These are phyloP conservation scores for Anolis carolinensis DNA, from an alignment of 2,113 vertebrate genomes.

Conservation along the genomic window DNA sequence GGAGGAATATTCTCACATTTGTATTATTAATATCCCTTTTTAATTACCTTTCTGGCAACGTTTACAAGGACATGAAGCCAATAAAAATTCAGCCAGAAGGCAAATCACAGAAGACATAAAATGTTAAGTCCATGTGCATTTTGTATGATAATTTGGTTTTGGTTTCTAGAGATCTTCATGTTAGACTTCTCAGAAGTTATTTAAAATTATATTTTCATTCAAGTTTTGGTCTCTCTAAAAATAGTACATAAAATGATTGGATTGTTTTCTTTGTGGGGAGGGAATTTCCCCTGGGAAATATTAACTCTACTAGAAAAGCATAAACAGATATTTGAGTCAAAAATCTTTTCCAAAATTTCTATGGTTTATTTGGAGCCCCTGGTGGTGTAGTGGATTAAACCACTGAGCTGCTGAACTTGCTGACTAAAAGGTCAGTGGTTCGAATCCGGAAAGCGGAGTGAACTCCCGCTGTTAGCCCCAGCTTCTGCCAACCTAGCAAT, in stretches of 20 bases:
- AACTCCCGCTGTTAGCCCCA: too few relatives aligned
- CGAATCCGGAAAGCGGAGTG: too few relatives aligned
- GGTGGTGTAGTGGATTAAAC: too few relatives aligned
- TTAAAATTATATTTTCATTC: background rate
- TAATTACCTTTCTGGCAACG: constrained; percentile 13
- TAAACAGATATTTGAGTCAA: background rate
- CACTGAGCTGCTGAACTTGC: too few relatives aligned
- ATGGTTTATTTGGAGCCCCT: too few relatives aligned
- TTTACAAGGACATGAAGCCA: background rate
- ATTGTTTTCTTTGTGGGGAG: background rate
- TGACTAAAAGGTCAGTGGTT: too few relatives aligned
- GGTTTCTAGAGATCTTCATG: background rate
- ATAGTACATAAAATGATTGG: background rate
- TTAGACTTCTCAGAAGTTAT: background rate
- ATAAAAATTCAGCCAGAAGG: constrained; percentile 11
- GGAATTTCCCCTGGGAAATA: background rate
- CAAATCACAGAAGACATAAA: background rate
- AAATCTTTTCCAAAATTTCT: background rate
- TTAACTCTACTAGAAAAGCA: background rate
- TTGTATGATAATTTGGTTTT: too few relatives aligned
- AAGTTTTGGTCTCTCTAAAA: background rate
- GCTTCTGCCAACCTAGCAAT: too few relatives aligned
- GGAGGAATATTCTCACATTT: background rate
- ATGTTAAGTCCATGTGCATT: too few relatives aligned
- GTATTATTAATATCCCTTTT: constrained; percentile 18